phyloP scores from a whole-genome alignment of 2,113 vertebrate species.

The Herpetotheres cachinnans region DNA sequence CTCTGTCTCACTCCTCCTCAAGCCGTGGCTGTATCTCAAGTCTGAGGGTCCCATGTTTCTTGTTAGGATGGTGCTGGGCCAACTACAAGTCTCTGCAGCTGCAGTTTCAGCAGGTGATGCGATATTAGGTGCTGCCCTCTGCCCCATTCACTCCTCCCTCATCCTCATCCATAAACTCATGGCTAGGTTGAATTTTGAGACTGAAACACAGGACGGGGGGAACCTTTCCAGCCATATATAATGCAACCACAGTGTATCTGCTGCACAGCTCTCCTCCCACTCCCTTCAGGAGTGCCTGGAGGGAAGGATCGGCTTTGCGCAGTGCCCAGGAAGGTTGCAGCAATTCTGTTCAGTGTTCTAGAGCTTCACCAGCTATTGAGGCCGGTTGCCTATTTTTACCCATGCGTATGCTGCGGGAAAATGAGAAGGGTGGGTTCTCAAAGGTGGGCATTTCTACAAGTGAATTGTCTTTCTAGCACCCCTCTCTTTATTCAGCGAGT shows the following conservation, averaged over 20 bases:
- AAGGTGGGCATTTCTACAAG: background rate
- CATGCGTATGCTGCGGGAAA: background rate
- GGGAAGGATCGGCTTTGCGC: background rate
- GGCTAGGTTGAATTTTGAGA: background rate
- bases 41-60: background rate
- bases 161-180: background rate
- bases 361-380: background rate
- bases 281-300: background rate
- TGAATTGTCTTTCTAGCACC: background rate
- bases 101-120: accelerated
- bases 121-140: background rate
- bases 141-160: accelerated
- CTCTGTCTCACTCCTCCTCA: background rate
- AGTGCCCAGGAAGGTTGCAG: background rate
- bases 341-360: background rate
- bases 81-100: background rate
- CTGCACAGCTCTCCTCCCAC: background rate
- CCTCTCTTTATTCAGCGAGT: background rate
- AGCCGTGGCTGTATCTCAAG: background rate
- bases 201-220: accelerated
- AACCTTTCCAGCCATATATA: background rate
- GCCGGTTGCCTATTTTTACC: background rate
- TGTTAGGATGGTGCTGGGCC: background rate
- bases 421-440: background rate
- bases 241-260: background rate